Evolutionary conservation across 2,888 invertebrate genomes (phyloP).

Genomic region (Rhorus exstirpatorius): DNA sequence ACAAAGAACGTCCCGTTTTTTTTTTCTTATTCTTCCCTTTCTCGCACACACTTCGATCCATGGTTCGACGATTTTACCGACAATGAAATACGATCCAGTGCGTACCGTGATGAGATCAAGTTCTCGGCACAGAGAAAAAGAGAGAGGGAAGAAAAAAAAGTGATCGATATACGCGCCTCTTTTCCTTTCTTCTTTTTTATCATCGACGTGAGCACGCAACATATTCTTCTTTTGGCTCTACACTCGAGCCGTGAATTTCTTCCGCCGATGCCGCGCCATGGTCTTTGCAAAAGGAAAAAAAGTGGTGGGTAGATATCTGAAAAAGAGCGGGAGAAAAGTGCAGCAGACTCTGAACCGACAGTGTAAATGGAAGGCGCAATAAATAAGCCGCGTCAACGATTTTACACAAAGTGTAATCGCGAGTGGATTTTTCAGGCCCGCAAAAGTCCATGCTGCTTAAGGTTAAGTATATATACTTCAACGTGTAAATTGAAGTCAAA

Average conservation of each 20-base stretch:
- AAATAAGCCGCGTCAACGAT: constrained; percentile 68
- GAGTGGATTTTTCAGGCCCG: constrained; percentile 60
- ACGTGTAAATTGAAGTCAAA: constrained; percentile 35
- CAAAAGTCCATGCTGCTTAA: constrained; percentile 30
- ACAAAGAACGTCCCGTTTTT: constrained; percentile 1
- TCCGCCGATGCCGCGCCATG: constrained; percentile 15
- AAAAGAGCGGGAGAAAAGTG: constrained; percentile 16
- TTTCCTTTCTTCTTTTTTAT: constrained; percentile 23
- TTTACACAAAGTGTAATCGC: constrained; percentile 66
- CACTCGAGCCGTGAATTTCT: constrained; percentile 41
- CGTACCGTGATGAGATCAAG: constrained; percentile 65
- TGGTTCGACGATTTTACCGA: constrained; percentile 69
- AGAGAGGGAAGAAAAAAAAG: constrained; percentile 3
- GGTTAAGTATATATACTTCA: neutral
- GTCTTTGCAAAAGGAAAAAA: constrained; percentile 23
- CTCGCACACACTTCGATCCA: constrained; percentile 64
- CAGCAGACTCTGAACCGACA: constrained; percentile 33
- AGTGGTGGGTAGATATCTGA: constrained; percentile 2
- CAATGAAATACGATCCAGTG: constrained; percentile 69
- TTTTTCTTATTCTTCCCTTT: too few relatives aligned
- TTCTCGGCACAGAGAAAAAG: constrained; percentile 12
- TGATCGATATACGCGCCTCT: constrained; percentile 29
- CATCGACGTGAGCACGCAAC: constrained; percentile 21
- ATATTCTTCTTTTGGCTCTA: constrained; percentile 28
- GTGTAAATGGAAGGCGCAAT: constrained; percentile 45